A percentile compares a stretch with the other conserved stretches of the same genome.
Conservation (phyloP, 37 sponge, comb jelly and placozoan genomes). For the Beroe ovata region DNA sequence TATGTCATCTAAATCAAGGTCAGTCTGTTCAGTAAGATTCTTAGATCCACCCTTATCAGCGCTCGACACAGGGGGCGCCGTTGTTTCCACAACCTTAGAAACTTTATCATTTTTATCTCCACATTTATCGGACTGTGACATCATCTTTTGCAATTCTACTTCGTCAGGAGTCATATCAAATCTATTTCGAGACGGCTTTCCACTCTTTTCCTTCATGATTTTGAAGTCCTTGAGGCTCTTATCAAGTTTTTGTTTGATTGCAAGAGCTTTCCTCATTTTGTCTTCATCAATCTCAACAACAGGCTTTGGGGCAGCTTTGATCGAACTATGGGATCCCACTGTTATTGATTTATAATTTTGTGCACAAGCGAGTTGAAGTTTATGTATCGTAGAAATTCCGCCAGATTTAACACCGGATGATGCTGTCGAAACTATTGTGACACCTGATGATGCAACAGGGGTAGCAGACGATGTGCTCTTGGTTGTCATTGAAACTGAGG, state of each 20-base stretch:
- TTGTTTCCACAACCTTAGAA: too few species aligned
- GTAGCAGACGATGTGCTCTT: not conserved
- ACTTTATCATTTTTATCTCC: too few species aligned
- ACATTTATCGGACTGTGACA: too few species aligned
- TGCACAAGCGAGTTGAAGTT: not conserved
- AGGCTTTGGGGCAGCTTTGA: not conserved
- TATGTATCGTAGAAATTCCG: not conserved
- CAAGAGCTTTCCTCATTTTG: slow-evolving; percentile 34
- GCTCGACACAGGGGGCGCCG: too few species aligned
- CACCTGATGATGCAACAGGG: not conserved
- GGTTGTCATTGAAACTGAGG: too few species aligned
- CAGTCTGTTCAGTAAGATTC: too few species aligned
- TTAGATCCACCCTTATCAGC: too few species aligned
- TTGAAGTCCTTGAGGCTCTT: not conserved
- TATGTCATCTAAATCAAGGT: slow-evolving; percentile 50
- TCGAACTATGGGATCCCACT: not conserved
- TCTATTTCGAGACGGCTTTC: not conserved
- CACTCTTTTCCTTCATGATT: not conserved
- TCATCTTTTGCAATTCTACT: not conserved
- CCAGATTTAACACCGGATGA: not conserved
- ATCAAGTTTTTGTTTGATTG: slow-evolving; percentile 19
- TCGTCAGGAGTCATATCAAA: slow-evolving; percentile 44
- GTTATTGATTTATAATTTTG: not conserved
- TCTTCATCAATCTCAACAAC: slow-evolving; percentile 23
- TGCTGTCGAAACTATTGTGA: not conserved